Evolutionary conservation across 2,888 invertebrate species (phyloP), one percentile per base, ranked within the genome.

Genomic region (Electrophaes corylata): DNA sequence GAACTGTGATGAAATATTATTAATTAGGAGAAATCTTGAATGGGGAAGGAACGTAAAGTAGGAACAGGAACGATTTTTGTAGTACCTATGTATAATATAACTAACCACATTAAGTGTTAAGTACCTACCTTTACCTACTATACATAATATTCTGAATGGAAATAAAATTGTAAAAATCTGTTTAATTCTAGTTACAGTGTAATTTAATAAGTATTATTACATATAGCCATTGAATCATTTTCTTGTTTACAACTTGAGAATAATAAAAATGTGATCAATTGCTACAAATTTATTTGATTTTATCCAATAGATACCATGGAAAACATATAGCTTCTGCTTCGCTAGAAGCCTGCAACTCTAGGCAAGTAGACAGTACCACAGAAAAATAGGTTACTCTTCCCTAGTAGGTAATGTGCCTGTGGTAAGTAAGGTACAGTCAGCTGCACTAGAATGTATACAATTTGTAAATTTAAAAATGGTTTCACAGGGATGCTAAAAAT

Each of bases 1-100:
- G 79, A 88, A 85, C 91, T 91, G 91, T 91, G 91, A 91, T 91
- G 83, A 84, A 83, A 60, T 55, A 80, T 29, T 86, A 84, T 78
- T 84, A 79, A 29, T 84, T 83, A 86, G 83, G 78, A 80, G 78
- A 72, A 74, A 76, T 73, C 76, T 79, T 79, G 81, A 70, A 74
- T 68, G 80, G 78, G 81, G 79, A 77, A 76, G 76, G 75, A 76
- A 75, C 74, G 76, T 79, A 81, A 75, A 75, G 72, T 75, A 73
- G 66, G 61, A 65, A 71, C 69, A 73, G 66, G 61, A 65, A 71
- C 69, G 70, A 68, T 72, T 79, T 75, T 74, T 73, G 71, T 72
- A 75, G 70, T 72, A 76, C 50, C 54, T 50, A 55, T 19, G 70
- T 70, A 3, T 55, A 60, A 35, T 57, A 37, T 79, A 81, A 80